phyloP scores from a whole-genome alignment of 2,797 vertebrate species.

The Euphonia xanthogaster region DNA sequence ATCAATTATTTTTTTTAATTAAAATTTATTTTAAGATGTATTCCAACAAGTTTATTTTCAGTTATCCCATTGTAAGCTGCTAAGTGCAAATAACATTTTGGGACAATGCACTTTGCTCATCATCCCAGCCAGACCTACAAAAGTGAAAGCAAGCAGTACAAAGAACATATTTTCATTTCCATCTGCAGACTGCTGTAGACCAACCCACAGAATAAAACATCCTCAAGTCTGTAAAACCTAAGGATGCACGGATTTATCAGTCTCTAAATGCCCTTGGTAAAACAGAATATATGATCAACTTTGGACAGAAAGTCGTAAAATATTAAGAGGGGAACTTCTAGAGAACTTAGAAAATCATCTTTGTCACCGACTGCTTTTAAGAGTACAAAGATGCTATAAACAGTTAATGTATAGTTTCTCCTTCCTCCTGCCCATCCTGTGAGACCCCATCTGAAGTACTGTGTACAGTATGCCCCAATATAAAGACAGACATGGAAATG shows the following conservation, averaged over 20 bases:
- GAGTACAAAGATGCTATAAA: neutral
- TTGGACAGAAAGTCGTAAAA: neutral
- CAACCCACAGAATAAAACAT: neutral
- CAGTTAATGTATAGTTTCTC: neutral
- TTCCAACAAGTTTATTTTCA: neutral
- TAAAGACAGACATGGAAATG: neutral
- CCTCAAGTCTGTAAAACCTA: neutral
- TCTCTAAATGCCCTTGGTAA: neutral
- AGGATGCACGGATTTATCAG: neutral
- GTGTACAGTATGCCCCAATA: neutral
- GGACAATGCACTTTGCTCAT: neutral
- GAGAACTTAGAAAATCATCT: neutral
- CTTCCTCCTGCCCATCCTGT: neutral
- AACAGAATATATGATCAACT: neutral
- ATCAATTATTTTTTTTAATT: neutral
- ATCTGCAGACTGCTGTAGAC: neutral
- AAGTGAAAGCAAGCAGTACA: neutral
- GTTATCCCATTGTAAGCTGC: neutral
- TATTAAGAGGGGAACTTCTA: accelerated
- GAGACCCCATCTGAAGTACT: neutral
- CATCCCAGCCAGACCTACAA: neutral
- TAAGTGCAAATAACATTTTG: neutral
- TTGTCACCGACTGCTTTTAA: neutral
- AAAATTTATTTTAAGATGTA: neutral
- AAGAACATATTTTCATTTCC: neutral